A percentile compares a stretch with the other conserved stretches of the same genome.
These are phyloP conservation scores for Macroramphosus scolopax DNA, from an alignment of 2,797 vertebrate species.

Conservation along the genomic window DNA sequence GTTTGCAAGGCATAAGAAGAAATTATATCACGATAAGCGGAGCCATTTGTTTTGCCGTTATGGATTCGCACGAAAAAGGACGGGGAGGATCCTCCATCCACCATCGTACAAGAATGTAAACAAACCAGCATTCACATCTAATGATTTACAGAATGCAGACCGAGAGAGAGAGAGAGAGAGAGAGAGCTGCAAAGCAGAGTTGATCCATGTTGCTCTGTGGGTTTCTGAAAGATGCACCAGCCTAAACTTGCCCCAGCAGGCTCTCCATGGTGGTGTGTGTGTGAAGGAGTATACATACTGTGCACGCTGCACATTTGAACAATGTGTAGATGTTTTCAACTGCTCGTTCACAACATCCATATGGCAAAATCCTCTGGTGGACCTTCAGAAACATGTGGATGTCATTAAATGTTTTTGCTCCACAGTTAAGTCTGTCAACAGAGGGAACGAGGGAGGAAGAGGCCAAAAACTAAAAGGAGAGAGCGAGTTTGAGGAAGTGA, in stretches of 20 bases:
- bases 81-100: slow-evolving; percentile 48
- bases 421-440: slow-evolving; percentile 46
- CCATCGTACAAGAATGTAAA: slow-evolving; percentile 75
- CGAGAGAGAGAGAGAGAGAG: too few species aligned
- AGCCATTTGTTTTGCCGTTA: too few species aligned
- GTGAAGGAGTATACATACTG: too few species aligned
- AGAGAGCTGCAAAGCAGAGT: slow-evolving; percentile 28
- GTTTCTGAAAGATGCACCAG: slow-evolving; percentile 56
- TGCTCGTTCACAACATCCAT: slow-evolving; percentile 11
- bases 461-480: slow-evolving; percentile 28
- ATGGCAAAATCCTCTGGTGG: slow-evolving; percentile 18
- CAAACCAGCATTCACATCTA: slow-evolving; percentile 69
- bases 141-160: slow-evolving; percentile 50
- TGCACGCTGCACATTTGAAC: too few species aligned
- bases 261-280: slow-evolving; percentile 17
- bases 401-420: slow-evolving; percentile 67
- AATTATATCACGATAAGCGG: slow-evolving; percentile 38
- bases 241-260: slow-evolving; percentile 71
- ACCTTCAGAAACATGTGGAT: slow-evolving; percentile 65
- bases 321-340: too few species aligned
- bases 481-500: slow-evolving; percentile 6
- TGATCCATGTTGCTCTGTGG: slow-evolving; percentile 44
- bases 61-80: slow-evolving; percentile 42
- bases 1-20: slow-evolving; percentile 15
- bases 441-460: too few species aligned